phyloP scores from a whole-genome alignment of 2,797 vertebrate species.

The Bradypodion ventrale region DNA sequence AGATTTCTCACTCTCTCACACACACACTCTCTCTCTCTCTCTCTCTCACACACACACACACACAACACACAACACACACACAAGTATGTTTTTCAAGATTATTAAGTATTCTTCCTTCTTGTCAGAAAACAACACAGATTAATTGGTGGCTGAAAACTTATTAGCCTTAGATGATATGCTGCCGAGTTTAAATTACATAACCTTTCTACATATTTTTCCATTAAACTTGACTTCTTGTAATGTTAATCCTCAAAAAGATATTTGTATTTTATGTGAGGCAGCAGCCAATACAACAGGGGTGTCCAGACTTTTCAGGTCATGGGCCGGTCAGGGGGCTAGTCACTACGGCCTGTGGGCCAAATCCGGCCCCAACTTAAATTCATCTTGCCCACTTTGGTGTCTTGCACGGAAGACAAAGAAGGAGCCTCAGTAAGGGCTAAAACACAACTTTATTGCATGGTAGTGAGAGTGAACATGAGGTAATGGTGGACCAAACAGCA shows the following conservation, averaged over 20 bases:
- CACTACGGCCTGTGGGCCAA: too few species aligned
- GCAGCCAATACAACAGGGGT: conserved; percentile 47
- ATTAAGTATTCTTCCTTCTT: conserved; percentile 47
- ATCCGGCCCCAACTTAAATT: too few species aligned
- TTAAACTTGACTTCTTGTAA: conserved; percentile 39
- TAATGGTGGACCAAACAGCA: too few species aligned
- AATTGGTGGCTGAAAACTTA: conserved; percentile 41
- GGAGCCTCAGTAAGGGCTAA: too few species aligned
- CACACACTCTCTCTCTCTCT: neutral
- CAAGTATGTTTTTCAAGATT: conserved; percentile 43
- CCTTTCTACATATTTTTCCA: conserved; percentile 11
- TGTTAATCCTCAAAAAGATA: conserved; percentile 62
- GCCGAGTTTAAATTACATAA: conserved; percentile 53
- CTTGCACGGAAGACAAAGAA: too few species aligned
- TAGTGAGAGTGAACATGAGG: too few species aligned
- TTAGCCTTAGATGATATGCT: conserved; percentile 49
- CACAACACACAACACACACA: neutral
- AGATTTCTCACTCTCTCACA: neutral
- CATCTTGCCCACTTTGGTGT: too few species aligned
- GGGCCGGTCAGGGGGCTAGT: too few species aligned
- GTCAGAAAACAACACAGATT: conserved; percentile 39
- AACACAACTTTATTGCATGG: too few species aligned
- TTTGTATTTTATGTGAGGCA: conserved; percentile 65
- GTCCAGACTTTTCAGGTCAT: too few species aligned
- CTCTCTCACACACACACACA: neutral